These are phyloP conservation scores for Psilanteris sp. DNA, from an alignment of 1,140 invertebrate species.

Conservation along the genomic window DNA sequence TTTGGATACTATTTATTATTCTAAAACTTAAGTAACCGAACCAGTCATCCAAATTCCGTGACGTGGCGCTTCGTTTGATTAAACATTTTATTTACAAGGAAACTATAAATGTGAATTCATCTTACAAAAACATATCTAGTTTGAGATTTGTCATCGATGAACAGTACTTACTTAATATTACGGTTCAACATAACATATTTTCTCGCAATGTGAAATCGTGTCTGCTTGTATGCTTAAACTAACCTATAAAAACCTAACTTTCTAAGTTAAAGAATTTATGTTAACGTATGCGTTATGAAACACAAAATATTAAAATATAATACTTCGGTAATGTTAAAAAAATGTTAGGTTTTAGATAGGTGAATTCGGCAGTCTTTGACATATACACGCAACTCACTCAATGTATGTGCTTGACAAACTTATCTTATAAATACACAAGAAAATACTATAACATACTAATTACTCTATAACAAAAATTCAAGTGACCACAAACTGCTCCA, in stretches of 20 bases:
- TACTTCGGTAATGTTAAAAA: too few relatives aligned
- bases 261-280: too few relatives aligned
- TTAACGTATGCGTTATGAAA: too few relatives aligned
- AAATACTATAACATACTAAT: constrained; percentile 31
- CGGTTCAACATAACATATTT: constrained; percentile 38
- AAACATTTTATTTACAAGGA: constrained; percentile 12
- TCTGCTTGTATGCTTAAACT: constrained; percentile 56
- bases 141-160: constrained; percentile 60
- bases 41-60: constrained; percentile 68
- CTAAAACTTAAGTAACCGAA: constrained; percentile 48
- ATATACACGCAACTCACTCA: constrained; percentile 62
- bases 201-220: constrained; percentile 51
- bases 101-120: constrained; percentile 14
- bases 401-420: constrained; percentile 62
- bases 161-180: constrained; percentile 55
- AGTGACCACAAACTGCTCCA: constrained; percentile 30
- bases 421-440: constrained; percentile 58
- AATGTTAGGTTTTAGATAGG: constrained; percentile 46
- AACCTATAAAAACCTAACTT: constrained; percentile 46
- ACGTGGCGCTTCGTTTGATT: constrained; percentile 52
- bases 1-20: constrained; percentile 52
- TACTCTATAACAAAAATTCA: constrained; percentile 19
- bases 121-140: constrained; percentile 31
- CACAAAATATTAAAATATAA: too few relatives aligned
- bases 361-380: constrained; percentile 43